Conservation (phyloP, 2,113 vertebrate species). For the Myocastor coypus region DNA sequence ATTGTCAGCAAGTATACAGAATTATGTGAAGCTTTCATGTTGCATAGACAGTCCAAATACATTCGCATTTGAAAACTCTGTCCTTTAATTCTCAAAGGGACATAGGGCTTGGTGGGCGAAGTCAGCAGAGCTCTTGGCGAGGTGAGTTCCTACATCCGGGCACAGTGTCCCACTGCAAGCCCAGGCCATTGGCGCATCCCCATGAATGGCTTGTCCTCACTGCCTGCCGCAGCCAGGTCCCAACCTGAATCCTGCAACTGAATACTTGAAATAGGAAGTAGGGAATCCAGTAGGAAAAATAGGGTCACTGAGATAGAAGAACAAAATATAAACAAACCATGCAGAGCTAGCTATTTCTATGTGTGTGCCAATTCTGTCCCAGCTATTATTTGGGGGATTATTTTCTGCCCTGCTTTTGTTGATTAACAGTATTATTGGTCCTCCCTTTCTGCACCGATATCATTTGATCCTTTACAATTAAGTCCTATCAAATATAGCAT, state of each 20-base stretch:
- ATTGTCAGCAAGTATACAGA: slow-evolving; percentile 83
- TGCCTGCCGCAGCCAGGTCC: slow-evolving; percentile 87
- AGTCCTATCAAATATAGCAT: slow-evolving; percentile 74
- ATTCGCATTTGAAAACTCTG: slow-evolving; percentile 87
- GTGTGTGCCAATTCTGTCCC: slow-evolving; percentile 91
- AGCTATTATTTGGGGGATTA: slow-evolving; percentile 84
- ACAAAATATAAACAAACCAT: not conserved
- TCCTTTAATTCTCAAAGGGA: slow-evolving; percentile 85
- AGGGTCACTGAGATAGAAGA: slow-evolving; percentile 83
- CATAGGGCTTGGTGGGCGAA: slow-evolving; percentile 82
- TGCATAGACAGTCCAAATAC: slow-evolving; percentile 81
- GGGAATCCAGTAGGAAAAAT: slow-evolving; percentile 84
- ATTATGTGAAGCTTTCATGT: slow-evolving; percentile 81
- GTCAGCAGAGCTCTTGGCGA: slow-evolving; percentile 81
- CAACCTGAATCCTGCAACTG: slow-evolving; percentile 87
- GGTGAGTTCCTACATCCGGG: slow-evolving; percentile 85
- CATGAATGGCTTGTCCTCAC: slow-evolving; percentile 74
- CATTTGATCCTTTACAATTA: slow-evolving; percentile 72
- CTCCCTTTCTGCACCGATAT: slow-evolving; percentile 78
- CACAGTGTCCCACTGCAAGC: slow-evolving; percentile 86
- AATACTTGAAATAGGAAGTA: slow-evolving; percentile 92
- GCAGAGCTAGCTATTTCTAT: slow-evolving; percentile 87
- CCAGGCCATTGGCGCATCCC: slow-evolving; percentile 83
- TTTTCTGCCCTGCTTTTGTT: slow-evolving; percentile 84
- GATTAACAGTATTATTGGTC: slow-evolving; percentile 80